These are phyloP conservation scores for Coregonus sp. DNA, from an alignment of 2,797 vertebrate genomes.

Conservation along the genomic window DNA sequence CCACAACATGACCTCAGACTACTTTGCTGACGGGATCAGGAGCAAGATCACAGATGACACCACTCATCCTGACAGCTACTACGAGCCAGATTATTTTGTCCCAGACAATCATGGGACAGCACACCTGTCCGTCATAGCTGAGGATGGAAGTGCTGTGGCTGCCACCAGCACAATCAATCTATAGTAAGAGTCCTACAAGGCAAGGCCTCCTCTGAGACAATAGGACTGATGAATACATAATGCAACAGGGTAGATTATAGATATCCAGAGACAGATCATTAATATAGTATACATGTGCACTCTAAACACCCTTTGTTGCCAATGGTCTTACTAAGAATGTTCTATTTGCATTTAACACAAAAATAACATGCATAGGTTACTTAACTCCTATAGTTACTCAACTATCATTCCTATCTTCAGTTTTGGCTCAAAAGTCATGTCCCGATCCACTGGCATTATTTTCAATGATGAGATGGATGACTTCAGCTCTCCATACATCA, in stretches of 20 bases:
- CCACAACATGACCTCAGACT: constrained; percentile 90
- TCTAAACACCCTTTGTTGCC: neutral
- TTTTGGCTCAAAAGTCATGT: constrained; percentile 91
- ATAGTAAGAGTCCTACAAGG: constrained; percentile 77
- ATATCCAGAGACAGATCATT: neutral
- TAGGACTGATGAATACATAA: constrained; percentile 1
- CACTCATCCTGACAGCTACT: constrained; percentile 85
- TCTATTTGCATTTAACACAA: neutral
- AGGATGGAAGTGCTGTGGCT: constrained; percentile 94
- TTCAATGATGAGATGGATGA: constrained; percentile 97
- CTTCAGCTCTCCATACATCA: constrained; percentile 89
- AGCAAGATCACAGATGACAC: constrained; percentile 86
- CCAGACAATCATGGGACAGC: constrained; percentile 86
- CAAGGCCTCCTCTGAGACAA: neutral
- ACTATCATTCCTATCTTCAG: constrained; percentile 62
- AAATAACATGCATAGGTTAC: neutral
- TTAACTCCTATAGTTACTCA: neutral
- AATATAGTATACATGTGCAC: neutral
- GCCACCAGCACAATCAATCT: constrained; percentile 97
- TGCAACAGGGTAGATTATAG: neutral
- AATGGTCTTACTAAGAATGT: neutral
- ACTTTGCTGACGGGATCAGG: constrained; percentile 84
- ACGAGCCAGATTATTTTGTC: constrained; percentile 87
- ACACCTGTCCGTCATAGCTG: constrained; percentile 89
- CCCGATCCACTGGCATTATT: constrained; percentile 86